Conservation (phyloP, 2,797 vertebrate species). For the Neosilurus hyrtlii region DNA sequence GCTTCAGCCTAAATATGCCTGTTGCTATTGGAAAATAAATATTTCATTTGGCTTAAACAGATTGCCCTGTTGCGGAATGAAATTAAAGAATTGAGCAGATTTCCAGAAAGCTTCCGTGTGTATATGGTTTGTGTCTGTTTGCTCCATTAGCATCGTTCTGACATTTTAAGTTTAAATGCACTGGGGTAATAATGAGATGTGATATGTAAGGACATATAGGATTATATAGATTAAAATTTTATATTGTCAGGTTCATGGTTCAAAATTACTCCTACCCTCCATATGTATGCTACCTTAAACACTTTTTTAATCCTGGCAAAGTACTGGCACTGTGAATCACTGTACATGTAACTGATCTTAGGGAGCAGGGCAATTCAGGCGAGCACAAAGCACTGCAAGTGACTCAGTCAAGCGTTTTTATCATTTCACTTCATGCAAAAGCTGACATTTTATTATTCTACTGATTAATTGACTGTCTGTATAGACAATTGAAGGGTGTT, state of each 20-base stretch:
- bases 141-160: neutral
- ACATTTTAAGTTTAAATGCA: neutral
- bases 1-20: conserved; percentile 57
- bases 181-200: neutral
- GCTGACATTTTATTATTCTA: neutral
- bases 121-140: conserved; percentile 25
- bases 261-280: neutral
- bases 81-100: conserved; percentile 45
- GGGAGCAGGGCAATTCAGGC: neutral
- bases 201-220: neutral
- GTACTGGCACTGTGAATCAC: neutral
- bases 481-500: neutral
- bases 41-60: conserved; percentile 59
- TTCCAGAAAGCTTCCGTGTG: conserved; percentile 32
- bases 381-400: neutral
- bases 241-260: neutral
- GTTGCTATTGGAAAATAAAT: conserved; percentile 62
- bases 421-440: neutral
- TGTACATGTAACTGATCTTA: neutral
- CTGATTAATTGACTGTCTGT: neutral
- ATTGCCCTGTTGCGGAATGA: conserved; percentile 51
- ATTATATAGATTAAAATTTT: neutral
- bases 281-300: neutral
- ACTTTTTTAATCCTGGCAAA: neutral
- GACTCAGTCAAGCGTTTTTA: neutral